Percentiles rank a stretch among this genome's conserved stretches.
phyloP scores from a whole-genome alignment of 2,113 vertebrate genomes.

The Chaetodon trifascialis region DNA sequence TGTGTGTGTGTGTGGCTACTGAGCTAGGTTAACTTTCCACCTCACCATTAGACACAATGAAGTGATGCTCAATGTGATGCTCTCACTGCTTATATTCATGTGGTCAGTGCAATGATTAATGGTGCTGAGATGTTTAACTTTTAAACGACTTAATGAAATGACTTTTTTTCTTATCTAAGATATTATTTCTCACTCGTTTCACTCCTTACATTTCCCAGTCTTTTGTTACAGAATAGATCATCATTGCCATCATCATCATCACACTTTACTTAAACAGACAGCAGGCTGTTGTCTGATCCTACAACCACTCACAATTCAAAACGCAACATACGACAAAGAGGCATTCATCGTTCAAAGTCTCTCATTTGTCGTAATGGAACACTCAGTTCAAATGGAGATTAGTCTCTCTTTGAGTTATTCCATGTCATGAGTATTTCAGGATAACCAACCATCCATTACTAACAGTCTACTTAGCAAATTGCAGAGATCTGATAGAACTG shows the following conservation, averaged over 20 bases:
- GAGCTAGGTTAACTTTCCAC: neutral
- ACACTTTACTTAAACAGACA: neutral
- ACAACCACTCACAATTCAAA: neutral
- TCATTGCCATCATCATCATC: neutral
- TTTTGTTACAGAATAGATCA: neutral
- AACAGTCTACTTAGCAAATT: conserved; percentile 1
- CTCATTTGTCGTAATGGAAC: conserved; percentile 4
- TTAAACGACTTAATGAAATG: too few relatives aligned
- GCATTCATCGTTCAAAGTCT: neutral
- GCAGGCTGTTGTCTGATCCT: neutral
- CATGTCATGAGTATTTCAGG: conserved; percentile 7
- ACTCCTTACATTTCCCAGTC: too few relatives aligned
- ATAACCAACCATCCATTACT: conserved; percentile 19
- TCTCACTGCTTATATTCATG: neutral
- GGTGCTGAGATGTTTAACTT: neutral
- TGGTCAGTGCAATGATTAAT: neutral
- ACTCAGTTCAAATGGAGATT: neutral
- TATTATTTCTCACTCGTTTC: too few relatives aligned
- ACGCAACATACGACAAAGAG: neutral
- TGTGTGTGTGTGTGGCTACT: neutral
- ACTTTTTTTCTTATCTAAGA: too few relatives aligned
- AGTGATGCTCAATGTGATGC: neutral
- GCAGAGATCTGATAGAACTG: neutral
- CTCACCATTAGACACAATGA: neutral
- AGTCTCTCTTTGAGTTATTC: neutral